A percentile compares a stretch with the other conserved stretches of the same genome.
Conservation (phyloP, 2,113 vertebrate species). For the Microcebus murinus region DNA sequence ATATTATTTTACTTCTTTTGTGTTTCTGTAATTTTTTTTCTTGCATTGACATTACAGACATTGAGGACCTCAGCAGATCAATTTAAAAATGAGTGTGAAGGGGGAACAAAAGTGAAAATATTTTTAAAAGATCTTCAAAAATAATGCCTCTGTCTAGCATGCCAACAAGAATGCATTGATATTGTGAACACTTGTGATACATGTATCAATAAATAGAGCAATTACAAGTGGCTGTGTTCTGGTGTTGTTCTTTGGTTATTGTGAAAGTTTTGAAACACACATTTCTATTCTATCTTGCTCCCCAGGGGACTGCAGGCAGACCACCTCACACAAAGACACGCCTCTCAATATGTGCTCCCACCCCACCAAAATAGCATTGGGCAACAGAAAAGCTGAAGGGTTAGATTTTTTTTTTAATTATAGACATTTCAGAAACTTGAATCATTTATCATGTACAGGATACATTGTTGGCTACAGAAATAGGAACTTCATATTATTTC, state of each 20-base stretch:
- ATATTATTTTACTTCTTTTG: conserved; percentile 77
- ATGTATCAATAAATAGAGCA: conserved; percentile 97
- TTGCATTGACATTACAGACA: conserved; percentile 84
- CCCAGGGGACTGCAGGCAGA: background rate
- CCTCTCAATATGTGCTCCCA: background rate
- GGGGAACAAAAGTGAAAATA: conserved; percentile 85
- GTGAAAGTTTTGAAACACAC: background rate
- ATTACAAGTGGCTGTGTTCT: conserved; percentile 83
- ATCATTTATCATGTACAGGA: conserved; percentile 7
- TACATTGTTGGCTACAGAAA: conserved; percentile 38
- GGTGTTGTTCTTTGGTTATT: conserved; percentile 69
- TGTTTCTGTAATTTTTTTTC: conserved; percentile 77
- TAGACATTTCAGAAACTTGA: conserved; percentile 40
- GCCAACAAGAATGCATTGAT: conserved; percentile 93
- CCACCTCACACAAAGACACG: background rate
- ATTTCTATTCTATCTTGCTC: background rate
- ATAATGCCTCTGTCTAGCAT: conserved; percentile 93
- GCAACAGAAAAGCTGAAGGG: background rate
- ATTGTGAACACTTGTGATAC: conserved; percentile 98
- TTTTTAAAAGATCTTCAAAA: conserved; percentile 87
- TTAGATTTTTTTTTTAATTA: background rate
- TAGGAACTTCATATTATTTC: background rate
- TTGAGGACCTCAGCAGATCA: conserved; percentile 81
- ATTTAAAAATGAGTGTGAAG: conserved; percentile 78
- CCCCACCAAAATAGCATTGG: background rate